Conservation (phyloP, 1,140 invertebrate species). For the Trinorchestia longiramus region DNA sequence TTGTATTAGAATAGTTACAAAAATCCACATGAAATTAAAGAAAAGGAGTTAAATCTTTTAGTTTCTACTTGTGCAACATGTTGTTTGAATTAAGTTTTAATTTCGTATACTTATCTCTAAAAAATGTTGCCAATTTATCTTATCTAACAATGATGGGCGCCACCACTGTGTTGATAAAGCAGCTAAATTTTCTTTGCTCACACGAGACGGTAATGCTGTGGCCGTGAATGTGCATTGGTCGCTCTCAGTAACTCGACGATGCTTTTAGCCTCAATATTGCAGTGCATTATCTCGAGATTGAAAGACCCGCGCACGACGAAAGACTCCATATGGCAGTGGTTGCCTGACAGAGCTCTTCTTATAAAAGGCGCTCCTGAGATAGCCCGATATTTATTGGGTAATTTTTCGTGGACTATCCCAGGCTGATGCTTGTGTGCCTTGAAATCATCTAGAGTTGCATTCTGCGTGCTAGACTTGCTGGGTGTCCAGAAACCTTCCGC, state of each 20-base stretch:
- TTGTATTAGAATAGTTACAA: too few relatives aligned
- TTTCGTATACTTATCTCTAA: not conserved
- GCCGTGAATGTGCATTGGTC: conserved; percentile 6
- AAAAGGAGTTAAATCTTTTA: not conserved
- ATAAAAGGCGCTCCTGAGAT: conserved; percentile 40
- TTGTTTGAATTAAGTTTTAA: not conserved
- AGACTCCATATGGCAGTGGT: conserved; percentile 36
- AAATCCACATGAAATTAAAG: too few relatives aligned
- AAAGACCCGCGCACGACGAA: conserved; percentile 18
- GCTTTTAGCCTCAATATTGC: conserved; percentile 28
- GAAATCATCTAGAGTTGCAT: not conserved
- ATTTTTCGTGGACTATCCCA: conserved; percentile 4
- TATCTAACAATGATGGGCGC: not conserved
- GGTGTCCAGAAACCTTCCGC: not conserved
- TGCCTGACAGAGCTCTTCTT: conserved; percentile 20
- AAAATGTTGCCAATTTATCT: not conserved
- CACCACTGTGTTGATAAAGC: not conserved
- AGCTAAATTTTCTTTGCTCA: not conserved
- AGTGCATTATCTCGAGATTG: conserved; percentile 23
- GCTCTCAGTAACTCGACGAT: not conserved
- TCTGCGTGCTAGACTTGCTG: not conserved
- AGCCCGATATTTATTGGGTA: conserved; percentile 26
- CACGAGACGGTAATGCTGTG: not conserved
- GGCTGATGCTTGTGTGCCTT: not conserved
- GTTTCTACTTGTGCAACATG: not conserved